These are phyloP conservation scores for Trichopoda pennipes DNA, from an alignment of 2,888 invertebrate species.

Conservation along the genomic window DNA sequence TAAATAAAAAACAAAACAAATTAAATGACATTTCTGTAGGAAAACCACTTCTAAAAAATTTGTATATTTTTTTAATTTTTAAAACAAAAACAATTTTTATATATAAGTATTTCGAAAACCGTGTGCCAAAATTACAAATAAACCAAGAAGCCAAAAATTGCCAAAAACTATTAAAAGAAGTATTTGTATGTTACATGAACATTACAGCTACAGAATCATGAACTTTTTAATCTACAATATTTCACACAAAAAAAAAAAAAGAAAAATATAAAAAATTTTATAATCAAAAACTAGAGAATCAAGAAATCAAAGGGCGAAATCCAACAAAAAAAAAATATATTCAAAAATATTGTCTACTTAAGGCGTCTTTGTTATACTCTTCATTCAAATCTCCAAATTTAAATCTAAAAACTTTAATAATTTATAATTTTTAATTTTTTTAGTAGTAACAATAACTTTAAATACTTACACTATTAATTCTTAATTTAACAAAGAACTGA, in stretches of 20 bases:
- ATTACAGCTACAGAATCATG: neutral
- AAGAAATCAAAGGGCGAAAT: too few species aligned
- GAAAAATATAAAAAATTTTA: slow-evolving; percentile 4
- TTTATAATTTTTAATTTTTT: too few species aligned
- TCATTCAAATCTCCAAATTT: too few species aligned
- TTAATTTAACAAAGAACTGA: too few species aligned
- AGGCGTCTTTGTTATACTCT: slow-evolving; percentile 1
- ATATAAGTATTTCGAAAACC: slow-evolving; percentile 76
- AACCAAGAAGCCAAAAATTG: slow-evolving; percentile 61
- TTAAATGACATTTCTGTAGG: slow-evolving; percentile 5
- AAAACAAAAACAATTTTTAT: neutral
- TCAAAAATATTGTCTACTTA: neutral
- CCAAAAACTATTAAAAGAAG: slow-evolving; percentile 21
- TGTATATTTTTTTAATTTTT: slow-evolving; percentile 30
- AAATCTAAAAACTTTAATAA: too few species aligned
- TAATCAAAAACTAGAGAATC: neutral
- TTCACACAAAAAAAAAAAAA: too few species aligned
- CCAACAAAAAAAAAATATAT: neutral
- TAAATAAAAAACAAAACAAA: slow-evolving; percentile 19
- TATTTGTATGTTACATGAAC: slow-evolving; percentile 53
- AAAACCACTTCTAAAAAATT: slow-evolving; percentile 30
- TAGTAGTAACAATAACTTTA: too few species aligned
- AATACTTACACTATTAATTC: too few species aligned
- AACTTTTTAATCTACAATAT: neutral
- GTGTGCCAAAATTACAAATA: slow-evolving; percentile 78